phyloP scores from a whole-genome alignment of 2,113 vertebrate genomes.

The Entelurus aequoreus region DNA sequence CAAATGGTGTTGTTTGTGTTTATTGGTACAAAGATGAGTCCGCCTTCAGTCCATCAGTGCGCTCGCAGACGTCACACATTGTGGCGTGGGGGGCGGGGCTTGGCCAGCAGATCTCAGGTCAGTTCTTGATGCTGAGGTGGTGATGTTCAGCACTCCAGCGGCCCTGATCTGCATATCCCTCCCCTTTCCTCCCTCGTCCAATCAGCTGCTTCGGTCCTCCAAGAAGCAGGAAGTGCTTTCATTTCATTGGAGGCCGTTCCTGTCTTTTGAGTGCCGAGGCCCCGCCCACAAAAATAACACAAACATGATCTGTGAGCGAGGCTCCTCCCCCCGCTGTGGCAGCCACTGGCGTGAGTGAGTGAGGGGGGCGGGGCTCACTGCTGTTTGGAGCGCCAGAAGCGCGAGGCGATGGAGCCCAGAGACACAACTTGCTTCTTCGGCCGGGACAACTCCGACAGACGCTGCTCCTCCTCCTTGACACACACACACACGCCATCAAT shows the following conservation, averaged over 20 bases:
- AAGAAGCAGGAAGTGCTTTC: conserved; percentile 21
- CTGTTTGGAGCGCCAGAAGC: conserved; percentile 85
- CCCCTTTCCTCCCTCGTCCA: conserved; percentile 2
- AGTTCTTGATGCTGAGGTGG: not conserved
- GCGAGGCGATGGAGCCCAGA: conserved; percentile 78
- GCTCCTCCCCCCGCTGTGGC: conserved; percentile 7
- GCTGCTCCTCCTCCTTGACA: conserved; percentile 86
- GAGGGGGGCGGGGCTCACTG: conserved; percentile 70
- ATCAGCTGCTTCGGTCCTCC: conserved; percentile 28
- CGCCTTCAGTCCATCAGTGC: too few species aligned
- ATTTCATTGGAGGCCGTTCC: conserved; percentile 29
- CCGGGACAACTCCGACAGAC: conserved; percentile 74
- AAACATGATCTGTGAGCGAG: not conserved
- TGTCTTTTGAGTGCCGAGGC: conserved; percentile 3
- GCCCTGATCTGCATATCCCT: not conserved
- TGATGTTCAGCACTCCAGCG: not conserved
- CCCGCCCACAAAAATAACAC: conserved; percentile 11
- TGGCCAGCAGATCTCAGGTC: too few species aligned
- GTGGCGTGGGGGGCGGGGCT: too few species aligned
- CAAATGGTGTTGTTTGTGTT: too few species aligned
- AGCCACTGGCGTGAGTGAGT: conserved; percentile 26
- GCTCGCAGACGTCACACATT: too few species aligned
- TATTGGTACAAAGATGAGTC: too few species aligned
- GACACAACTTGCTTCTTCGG: conserved; percentile 80
- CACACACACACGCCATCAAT: not conserved